Base-by-base conservation (phyloP, 2,888 invertebrate genomes). In the Ophraella communa region DNA sequence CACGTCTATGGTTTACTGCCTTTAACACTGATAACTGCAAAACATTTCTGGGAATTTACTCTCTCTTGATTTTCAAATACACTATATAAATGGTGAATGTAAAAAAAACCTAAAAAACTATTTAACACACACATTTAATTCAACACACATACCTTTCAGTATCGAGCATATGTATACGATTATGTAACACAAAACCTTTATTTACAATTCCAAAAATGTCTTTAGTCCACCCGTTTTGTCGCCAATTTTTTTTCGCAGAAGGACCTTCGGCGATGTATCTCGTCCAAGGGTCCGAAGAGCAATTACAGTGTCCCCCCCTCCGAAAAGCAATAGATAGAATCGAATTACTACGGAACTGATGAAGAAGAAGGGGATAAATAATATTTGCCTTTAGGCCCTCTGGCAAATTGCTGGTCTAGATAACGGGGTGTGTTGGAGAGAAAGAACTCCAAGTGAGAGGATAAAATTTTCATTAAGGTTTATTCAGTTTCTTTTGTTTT, bases 261-360 rank as follows among this genome's bases (percentile, higher is more conserved):
- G 23, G 49, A 49, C 49, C 49, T 24, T 14, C 24, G 49, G 49
- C 49, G n/a, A 49, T 24, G 27, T 24, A 49, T 24, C 30, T 39
- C 52, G 51, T 52, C 59, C 52, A 66, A 64, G 62, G 59, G 62
- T 58, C 39, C 58, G 64, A 62, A 61, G 56, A 68, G 68, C 66
- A 68, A 68, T 68, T 68, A 68, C 68, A 56, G 54, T 53, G 33
- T 27, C 44, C 45, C 44, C 55, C 62, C 44, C 45, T 33, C 55
- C 62, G 60, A 62, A 62, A 62, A 65, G 67, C 67, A 58, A 57
- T 65, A 60, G 64, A 61, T 58, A 59, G 62, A 66, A 68, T 68
- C 60, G 62, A 68, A 66, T 68, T 68, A 64, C 66, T 53, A 42
- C 51, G 56, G 42, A 24, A 54, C 53, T 65, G 62, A 63, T 63